Evolutionary conservation across 1,140 invertebrate species (phyloP), one percentile per base, ranked within the genome.

Genomic region (Brachionus rotundiformis): DNA sequence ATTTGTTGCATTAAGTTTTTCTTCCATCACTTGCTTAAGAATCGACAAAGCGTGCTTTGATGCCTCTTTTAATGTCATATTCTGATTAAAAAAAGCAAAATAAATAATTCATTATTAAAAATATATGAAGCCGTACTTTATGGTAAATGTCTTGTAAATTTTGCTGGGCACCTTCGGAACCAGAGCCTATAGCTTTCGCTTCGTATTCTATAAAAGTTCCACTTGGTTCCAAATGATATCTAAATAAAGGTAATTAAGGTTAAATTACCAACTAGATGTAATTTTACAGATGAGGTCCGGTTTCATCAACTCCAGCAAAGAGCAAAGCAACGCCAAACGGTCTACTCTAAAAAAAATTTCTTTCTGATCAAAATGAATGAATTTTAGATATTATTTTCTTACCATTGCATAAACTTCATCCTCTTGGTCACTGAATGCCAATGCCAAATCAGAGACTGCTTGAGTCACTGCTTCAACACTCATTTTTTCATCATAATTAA

Each of bases 21-120:
- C 98, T 87, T 99, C 98, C 98, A 99, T 99, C 0, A 99, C 96
- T 90, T 99, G 96, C 86, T 99, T 99, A 1, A 99, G 88, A 85
- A 98, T 99, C 7, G 93, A 95, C 13, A 99, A 88, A 2, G 95
- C 92, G 39, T 93, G 87, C 85, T 95, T 96, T 77, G 95, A 92
- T 13, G 96, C 97, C 89, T 98, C 96, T 82, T 94, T 92, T n/a
- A 99, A 87, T 0, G 93, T 96, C 93, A 99, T 95, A 10, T 94
- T 93, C 93, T 98, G 90, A 83, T 84, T 85, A 84, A 85, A 83
- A 83, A 41, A 61, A 68, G 63, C 25, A 54, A 25, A 61, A 63
- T 59, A 3, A 75, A 23, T 13, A 61, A 49, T 19, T 27, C 68
- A 81, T n/a, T n/a, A 31, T 49, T 25, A 68, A 39, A 83, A 44